Evolutionary conservation across 2,888 invertebrate genomes (phyloP).

Genomic region (Macaria liturata): DNA sequence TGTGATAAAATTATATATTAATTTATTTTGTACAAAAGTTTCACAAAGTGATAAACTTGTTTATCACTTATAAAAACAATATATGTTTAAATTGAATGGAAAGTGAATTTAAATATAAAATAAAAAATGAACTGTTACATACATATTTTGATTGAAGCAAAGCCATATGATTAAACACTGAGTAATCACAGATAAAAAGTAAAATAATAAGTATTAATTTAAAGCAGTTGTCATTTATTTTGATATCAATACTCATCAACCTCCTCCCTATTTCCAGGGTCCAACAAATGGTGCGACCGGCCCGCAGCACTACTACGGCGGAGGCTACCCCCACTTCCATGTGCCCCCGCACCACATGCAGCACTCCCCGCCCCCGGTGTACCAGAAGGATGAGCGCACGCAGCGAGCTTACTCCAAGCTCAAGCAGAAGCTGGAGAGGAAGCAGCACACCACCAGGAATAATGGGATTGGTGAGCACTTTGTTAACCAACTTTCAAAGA

Average conservation of each 20-base stretch:
- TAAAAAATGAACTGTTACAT: no score
- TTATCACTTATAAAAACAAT: no score
- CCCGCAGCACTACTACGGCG: slow-evolving; percentile 87
- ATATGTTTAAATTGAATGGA: no score
- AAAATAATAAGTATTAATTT: no score
- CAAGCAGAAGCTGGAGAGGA: slow-evolving; percentile 89
- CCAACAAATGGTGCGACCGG: slow-evolving; percentile 88
- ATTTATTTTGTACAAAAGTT: no score
- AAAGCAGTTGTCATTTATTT: not conserved
- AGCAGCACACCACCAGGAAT: slow-evolving; percentile 76
- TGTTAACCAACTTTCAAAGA: no score
- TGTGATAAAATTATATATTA: no score
- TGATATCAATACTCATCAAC: not conserved
- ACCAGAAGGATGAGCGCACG: slow-evolving; percentile 90
- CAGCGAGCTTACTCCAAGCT: slow-evolving; percentile 90
- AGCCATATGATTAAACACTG: no score
- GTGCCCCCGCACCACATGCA: slow-evolving; percentile 85
- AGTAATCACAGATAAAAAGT: no score
- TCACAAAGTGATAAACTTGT: no score
- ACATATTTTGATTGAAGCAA: no score
- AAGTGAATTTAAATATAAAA: no score
- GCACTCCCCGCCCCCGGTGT: slow-evolving; percentile 85
- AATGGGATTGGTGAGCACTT: slow-evolving; percentile 79
- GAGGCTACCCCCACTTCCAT: slow-evolving; percentile 83
- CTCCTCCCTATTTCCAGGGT: slow-evolving; percentile 72